A percentile compares a stretch with the other conserved stretches of the same genome.
These are phyloP conservation scores for Teleogryllus occipitalis DNA, from an alignment of 1,140 invertebrate genomes.

Conservation along the genomic window DNA sequence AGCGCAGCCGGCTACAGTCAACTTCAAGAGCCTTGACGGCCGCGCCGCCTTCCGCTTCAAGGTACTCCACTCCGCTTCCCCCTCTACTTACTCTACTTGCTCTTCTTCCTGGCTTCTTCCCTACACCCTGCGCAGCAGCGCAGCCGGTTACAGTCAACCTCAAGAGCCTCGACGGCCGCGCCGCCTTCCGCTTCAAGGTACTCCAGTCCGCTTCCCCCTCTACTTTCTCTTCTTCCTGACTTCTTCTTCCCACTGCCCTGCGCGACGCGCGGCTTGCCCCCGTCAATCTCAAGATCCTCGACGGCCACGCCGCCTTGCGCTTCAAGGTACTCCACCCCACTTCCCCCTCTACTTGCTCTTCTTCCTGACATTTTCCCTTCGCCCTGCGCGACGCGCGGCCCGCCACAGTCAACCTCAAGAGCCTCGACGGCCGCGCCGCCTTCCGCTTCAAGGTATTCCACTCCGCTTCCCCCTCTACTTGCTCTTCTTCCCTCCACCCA, in stretches of 20 bases:
- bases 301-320: constrained; percentile 34
- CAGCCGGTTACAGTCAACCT: constrained; percentile 35
- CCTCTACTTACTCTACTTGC: no score
- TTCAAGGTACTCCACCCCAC: constrained; percentile 35
- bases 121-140: no score
- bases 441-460: constrained; percentile 36
- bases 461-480: constrained; percentile 13
- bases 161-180: constrained; percentile 34
- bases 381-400: constrained; percentile 34
- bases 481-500: constrained; percentile 30
- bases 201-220: constrained; percentile 19
- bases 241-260: constrained; percentile 31
- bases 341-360: no score
- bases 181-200: constrained; percentile 37
- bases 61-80: constrained; percentile 34
- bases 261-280: constrained; percentile 33
- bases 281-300: constrained; percentile 34
- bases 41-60: constrained; percentile 36
- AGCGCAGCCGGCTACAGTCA: constrained; percentile 32
- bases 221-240: no score
- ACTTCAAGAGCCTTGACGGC: constrained; percentile 34
- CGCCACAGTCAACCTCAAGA: constrained; percentile 32
- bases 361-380: constrained; percentile 30
- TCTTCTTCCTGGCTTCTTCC: no score
- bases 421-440: constrained; percentile 34